Percentiles rank a stretch among this genome's conserved stretches.
These are phyloP conservation scores for Hydrolagus affinis DNA, from an alignment of 2,113 vertebrate genomes.

Conservation along the genomic window DNA sequence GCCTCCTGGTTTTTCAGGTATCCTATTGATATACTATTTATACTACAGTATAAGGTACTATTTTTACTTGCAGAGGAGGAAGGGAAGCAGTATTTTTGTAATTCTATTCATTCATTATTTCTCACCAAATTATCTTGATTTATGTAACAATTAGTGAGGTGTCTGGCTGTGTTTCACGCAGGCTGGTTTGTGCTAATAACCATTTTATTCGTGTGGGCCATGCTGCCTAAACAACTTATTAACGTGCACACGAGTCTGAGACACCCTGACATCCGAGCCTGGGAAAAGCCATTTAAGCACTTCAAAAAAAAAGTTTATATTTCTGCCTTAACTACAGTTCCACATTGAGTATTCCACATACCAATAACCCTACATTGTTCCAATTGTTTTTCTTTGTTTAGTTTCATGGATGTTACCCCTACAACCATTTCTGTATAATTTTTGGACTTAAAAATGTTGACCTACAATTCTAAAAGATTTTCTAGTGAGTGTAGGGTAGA, in stretches of 20 bases:
- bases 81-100: neutral
- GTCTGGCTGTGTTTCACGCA: neutral
- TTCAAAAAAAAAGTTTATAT: neutral
- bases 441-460: no score
- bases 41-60: no score
- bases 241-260: neutral
- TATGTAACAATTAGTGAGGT: slow-evolving; percentile 2
- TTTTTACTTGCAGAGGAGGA: no score
- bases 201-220: neutral
- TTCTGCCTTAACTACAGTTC: neutral
- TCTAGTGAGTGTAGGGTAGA: no score
- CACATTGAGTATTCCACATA: no score
- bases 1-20: no score
- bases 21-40: no score
- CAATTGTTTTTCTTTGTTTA: no score
- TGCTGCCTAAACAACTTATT: neutral
- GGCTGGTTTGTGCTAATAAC: neutral
- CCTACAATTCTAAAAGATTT: no score
- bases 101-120: slow-evolving; percentile 1
- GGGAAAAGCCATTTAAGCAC: neutral
- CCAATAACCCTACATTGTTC: no score
- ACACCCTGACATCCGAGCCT: neutral
- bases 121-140: slow-evolving; percentile 18
- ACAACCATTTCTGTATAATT: no score
- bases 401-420: no score